Percentiles rank a stretch among this genome's conserved stretches.
Conservation (phyloP, 2,113 vertebrate genomes). For the Trichomycterus rosablanca region DNA sequence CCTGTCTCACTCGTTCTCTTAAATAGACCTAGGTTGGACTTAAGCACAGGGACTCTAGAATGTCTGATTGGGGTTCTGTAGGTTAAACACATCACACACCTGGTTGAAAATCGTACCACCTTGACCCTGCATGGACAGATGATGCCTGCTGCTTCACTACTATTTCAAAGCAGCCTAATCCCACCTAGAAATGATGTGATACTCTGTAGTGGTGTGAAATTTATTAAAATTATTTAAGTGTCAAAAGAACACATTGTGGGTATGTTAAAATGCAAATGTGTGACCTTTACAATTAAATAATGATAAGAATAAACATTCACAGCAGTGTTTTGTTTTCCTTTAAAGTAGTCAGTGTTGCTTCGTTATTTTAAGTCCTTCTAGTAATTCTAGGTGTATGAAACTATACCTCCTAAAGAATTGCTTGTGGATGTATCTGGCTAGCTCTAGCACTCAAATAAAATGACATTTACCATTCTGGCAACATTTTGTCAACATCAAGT, state of each 20-base stretch:
- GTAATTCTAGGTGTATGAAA: no score
- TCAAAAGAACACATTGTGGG: not conserved
- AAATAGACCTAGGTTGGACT: slow-evolving; percentile 22
- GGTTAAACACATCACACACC: slow-evolving; percentile 33
- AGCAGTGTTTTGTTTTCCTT: no score
- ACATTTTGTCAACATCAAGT: no score
- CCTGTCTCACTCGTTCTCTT: slow-evolving; percentile 19
- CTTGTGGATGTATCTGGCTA: no score
- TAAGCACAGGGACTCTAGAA: slow-evolving; percentile 11
- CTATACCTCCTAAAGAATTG: no score
- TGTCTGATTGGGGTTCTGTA: slow-evolving; percentile 34
- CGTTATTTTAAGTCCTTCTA: no score
- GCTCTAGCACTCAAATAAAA: no score
- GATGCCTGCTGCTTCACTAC: not conserved
- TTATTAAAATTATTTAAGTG: slow-evolving; percentile 1
- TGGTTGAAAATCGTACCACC: not conserved
- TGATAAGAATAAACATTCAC: not conserved
- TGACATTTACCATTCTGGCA: no score
- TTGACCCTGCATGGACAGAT: not conserved
- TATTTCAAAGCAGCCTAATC: not conserved
- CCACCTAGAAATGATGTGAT: not conserved
- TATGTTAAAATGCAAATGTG: slow-evolving; percentile 3
- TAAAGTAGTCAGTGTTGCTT: no score
- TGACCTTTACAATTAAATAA: not conserved
- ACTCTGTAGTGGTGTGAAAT: slow-evolving; percentile 1